Percentiles rank a stretch among this genome's conserved stretches.
Evolutionary conservation across 2,888 invertebrate genomes (phyloP).

Genomic region (Neria commutata): DNA sequence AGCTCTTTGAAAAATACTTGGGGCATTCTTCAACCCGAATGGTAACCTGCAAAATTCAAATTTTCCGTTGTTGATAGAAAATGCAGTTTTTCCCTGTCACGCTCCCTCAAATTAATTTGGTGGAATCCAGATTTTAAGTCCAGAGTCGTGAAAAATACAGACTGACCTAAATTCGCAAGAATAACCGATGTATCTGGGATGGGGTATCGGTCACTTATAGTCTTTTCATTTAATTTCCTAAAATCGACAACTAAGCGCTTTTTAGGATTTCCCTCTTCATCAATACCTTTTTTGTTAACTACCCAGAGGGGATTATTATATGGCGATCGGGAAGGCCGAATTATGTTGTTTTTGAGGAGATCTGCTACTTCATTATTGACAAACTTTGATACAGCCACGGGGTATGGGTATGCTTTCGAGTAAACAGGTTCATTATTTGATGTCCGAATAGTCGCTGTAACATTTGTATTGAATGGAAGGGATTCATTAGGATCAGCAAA

Average conservation of each 20-base stretch:
- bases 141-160: constrained; percentile 4
- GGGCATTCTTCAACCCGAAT: constrained; percentile 3
- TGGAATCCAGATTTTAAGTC: neutral
- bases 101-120: neutral
- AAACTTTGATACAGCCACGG: neutral
- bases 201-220: constrained; percentile 7
- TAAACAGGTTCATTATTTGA: neutral
- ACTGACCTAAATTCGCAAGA: constrained; percentile 8
- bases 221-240: constrained; percentile 7
- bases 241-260: constrained; percentile 21
- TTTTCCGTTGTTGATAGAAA: neutral
- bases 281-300: constrained; percentile 12
- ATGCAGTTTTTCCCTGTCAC: neutral
- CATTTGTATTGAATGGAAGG: neutral
- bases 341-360: neutral
- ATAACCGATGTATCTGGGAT: constrained; percentile 15
- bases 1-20: neutral
- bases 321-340: too few relatives aligned
- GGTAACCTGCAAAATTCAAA: constrained; percentile 2
- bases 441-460: neutral
- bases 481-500: neutral
- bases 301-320: constrained; percentile 11
- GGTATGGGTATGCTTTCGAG: neutral
- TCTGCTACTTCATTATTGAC: neutral
- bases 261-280: constrained; percentile 11